Evolutionary conservation across 2,113 vertebrate species (phyloP).

Genomic region (Coreoperca whiteheadi): DNA sequence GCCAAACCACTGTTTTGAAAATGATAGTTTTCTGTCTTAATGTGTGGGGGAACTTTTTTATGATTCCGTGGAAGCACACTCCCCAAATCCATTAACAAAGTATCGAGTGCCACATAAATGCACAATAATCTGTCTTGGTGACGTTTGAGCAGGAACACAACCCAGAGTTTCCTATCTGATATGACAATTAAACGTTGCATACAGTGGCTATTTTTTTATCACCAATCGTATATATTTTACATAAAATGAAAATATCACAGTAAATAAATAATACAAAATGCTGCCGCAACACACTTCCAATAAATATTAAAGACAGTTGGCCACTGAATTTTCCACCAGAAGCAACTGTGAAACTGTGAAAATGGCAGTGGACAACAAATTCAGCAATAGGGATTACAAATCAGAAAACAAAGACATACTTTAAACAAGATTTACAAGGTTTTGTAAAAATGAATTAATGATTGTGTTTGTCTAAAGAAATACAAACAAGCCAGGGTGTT

Average conservation of each 20-base stretch:
- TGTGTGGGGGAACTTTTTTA: constrained; percentile 40
- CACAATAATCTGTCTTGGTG: neutral
- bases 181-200: neutral
- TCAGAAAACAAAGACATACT: too few species aligned
- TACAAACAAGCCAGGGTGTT: too few species aligned
- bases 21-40: constrained; percentile 11
- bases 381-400: neutral
- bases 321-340: neutral
- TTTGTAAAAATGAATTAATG: too few species aligned
- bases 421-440: too few species aligned
- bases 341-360: neutral
- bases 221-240: neutral
- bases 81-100: constrained; percentile 3
- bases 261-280: neutral
- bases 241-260: neutral
- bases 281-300: neutral
- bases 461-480: too few species aligned
- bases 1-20: constrained; percentile 29
- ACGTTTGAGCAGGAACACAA: neutral
- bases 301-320: neutral
- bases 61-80: neutral
- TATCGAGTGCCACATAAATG: neutral
- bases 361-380: neutral
- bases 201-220: too few species aligned
- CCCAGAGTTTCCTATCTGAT: neutral